Base-by-base conservation (phyloP, 2,797 vertebrate species). In the Chiloscyllium punctatum region DNA sequence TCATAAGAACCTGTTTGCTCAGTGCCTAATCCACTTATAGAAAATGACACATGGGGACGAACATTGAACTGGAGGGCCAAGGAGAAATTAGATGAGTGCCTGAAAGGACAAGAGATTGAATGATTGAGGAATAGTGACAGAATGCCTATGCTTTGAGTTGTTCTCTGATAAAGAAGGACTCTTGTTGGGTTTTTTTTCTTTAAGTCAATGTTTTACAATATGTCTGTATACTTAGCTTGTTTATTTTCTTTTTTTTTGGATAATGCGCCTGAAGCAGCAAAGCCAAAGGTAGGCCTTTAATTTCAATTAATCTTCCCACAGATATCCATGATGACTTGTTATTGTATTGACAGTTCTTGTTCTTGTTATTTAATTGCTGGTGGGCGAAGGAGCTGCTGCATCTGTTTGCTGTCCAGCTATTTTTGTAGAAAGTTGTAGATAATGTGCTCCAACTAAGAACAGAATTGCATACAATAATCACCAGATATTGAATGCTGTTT, bases 201-300 rank as follows among this genome's bases (percentile, higher is more conserved):
- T 77, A 72, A 6, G 27, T 13, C 48, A 74, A n/a, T 74, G 71
- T 74, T 77, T 74, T 77, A 90, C 6, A 48, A 21, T 94, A 18
- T 62, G 11, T 18, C 4, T 66, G 18, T 77, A 11, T n/a, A 30
- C 53, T 95, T 57, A 95, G 48, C 51, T 95, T 74, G 42, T 95
- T 95, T 53, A 18, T 57, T 48, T 95, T 95, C 48, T 18, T 74
- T 74, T n/a, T n/a, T 53, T 53, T 95, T 48, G 71, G 15, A 48
- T 95, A 42, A 74, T 95, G 51, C 27, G 48, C 53, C 74, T 57
- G 51, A 95, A 95, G 30, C 69, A 57, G 42, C 69, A 53, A 74
- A n/a, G n/a, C 27, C 51, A 95, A 72, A 95, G 94, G 94, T 95
- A 95, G 30, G 94, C 42, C 42, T 94, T n/a, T 71, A 62, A 6